phyloP scores from a whole-genome alignment of 2,113 vertebrate species.

The Oryzias melastigma region DNA sequence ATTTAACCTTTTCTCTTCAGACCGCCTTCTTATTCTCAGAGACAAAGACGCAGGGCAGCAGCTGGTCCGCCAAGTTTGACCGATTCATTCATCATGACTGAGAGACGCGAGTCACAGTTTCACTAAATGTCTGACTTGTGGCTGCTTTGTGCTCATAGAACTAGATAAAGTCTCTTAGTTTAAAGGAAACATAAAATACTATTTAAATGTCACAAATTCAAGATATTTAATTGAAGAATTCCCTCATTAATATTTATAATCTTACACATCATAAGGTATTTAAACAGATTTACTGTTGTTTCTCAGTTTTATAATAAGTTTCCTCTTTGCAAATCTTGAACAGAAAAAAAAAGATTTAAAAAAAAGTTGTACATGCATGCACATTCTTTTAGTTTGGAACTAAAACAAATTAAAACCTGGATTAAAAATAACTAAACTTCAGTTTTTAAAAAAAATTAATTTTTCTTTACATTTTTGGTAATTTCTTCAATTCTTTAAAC shows the following conservation, averaged over 20 bases:
- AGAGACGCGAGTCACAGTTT: slow-evolving; percentile 8
- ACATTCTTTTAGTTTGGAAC: no score
- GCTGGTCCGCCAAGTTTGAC: slow-evolving; percentile 26
- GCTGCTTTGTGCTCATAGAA: neutral
- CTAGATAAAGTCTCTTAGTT: neutral
- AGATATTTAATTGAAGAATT: neutral
- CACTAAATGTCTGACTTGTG: slow-evolving; percentile 6
- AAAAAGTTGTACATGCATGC: no score
- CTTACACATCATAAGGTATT: neutral
- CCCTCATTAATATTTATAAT: neutral
- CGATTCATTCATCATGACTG: slow-evolving; percentile 35
- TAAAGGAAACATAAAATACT: neutral
- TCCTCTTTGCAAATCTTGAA: no score
- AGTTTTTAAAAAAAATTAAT: no score
- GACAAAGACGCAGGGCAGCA: slow-evolving; percentile 53
- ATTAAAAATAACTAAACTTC: no score
- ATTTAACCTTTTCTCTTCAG: slow-evolving; percentile 29
- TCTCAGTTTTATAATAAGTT: no score
- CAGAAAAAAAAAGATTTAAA: no score
- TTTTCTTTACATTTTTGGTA: no score
- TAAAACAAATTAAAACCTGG: no score
- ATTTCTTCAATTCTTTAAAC: neutral
- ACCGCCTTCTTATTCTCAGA: neutral
- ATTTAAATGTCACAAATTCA: neutral
- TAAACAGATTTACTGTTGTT: slow-evolving; percentile 2